Conservation (phyloP, 2,888 invertebrate genomes). For the Amiota mariae region DNA sequence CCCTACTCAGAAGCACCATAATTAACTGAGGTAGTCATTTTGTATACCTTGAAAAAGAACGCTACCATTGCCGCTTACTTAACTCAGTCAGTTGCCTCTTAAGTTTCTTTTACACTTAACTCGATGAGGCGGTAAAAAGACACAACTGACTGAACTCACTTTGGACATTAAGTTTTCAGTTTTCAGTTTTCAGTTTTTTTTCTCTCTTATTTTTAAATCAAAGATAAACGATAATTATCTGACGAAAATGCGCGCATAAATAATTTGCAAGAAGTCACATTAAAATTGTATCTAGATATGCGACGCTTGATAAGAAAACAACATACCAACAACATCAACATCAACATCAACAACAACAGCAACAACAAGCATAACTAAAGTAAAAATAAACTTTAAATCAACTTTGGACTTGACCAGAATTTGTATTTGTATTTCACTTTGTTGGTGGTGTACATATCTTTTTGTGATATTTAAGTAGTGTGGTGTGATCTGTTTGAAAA, state of each 20-base stretch:
- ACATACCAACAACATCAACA: slow-evolving; percentile 3
- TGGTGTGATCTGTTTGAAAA: slow-evolving; percentile 16
- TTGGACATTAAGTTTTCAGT: slow-evolving; percentile 47
- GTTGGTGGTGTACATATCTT: background rate
- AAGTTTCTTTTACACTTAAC: background rate
- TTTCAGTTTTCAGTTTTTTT: slow-evolving; percentile 2
- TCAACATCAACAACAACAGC: slow-evolving; percentile 6
- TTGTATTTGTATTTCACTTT: background rate
- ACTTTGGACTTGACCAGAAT: slow-evolving; percentile 22
- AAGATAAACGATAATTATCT: slow-evolving; percentile 72
- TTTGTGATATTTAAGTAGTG: background rate
- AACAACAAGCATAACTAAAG: too few relatives aligned
- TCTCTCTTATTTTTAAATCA: slow-evolving; percentile 67
- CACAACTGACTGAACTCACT: background rate
- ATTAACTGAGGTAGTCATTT: slow-evolving; percentile 72
- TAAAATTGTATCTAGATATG: slow-evolving; percentile 69
- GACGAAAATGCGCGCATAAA: slow-evolving; percentile 69
- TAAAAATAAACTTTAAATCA: background rate
- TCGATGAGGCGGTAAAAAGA: background rate
- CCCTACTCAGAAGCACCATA: slow-evolving; percentile 70
- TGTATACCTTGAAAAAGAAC: slow-evolving; percentile 38
- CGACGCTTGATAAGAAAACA: slow-evolving; percentile 53
- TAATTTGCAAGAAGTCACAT: slow-evolving; percentile 69
- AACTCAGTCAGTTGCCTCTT: too few relatives aligned
- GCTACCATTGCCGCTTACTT: background rate